Evolutionary conservation across 37 sponge, comb jelly and placozoan genomes (phyloP).

Genomic region (Oopsacas minuta): DNA sequence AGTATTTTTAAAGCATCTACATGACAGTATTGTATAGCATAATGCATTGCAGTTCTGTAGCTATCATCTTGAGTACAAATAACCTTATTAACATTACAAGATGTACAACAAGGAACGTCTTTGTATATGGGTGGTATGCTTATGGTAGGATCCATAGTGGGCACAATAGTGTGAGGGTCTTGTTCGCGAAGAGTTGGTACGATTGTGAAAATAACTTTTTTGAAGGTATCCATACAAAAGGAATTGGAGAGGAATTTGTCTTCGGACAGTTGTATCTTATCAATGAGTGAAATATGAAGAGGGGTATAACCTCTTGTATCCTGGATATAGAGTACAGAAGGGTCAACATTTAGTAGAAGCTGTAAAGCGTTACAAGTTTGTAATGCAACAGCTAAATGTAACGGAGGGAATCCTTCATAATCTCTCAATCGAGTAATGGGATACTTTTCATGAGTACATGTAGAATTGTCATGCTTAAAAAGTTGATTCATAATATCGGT

Average conservation of each 20-base stretch:
- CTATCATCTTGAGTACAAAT: neutral
- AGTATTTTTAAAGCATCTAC: neutral
- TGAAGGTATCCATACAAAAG: too few species aligned
- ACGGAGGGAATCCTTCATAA: neutral
- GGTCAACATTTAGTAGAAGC: neutral
- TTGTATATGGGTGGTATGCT: too few species aligned
- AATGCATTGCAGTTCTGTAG: neutral
- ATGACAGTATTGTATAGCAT: neutral
- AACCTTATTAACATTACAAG: neutral
- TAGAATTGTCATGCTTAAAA: neutral
- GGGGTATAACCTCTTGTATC: neutral
- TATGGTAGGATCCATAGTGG: too few species aligned
- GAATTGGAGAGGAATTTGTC: too few species aligned
- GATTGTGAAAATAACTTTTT: too few species aligned
- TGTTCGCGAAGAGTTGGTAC: neutral
- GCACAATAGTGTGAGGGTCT: too few species aligned
- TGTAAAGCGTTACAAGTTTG: neutral
- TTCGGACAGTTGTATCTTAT: too few species aligned
- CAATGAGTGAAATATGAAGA: constrained; percentile 3
- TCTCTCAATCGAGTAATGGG: neutral
- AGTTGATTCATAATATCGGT: neutral
- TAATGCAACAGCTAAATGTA: neutral
- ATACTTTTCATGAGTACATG: too few species aligned
- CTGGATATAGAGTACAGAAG: neutral
- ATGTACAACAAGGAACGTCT: too few species aligned